Evolutionary conservation across 2,888 invertebrate genomes (phyloP), one percentile per base, ranked within the genome.

Genomic region (Philonicus albiceps): DNA sequence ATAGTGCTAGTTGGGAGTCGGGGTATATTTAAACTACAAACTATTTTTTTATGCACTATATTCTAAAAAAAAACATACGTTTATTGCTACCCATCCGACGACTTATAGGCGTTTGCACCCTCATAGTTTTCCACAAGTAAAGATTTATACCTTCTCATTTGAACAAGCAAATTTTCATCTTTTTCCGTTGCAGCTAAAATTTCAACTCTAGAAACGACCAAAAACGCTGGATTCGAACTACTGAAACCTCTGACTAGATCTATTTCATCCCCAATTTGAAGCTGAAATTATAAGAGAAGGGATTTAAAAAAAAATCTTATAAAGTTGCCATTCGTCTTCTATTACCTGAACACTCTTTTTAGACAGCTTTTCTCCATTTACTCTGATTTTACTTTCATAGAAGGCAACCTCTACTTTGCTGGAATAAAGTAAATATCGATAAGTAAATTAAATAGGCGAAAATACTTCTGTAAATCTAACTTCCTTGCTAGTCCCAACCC

Each of bases 351-450:
- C 90, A 91, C 96, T 96, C 92, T 97, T 97, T 91, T 97, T 97
- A 53, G 93, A 88, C 0, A 96, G 92, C 91, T 96, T 96, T 88
- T 94, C 93, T 6, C 97, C 97, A 93, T 97, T 97, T 0, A 97
- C 91, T 90, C 96, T 94, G 88, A 97, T 94, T 93, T 95, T 96
- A 90, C 96, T 96, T 88, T 96, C 96, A 92, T 97, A 97, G 91
- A 97, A 96, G 80, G 95, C 92, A 84, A 94, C 93, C 90, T 97
- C 97, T 72, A 97, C 93, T 94, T 97, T 97, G 90, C 96, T 96
- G 91, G 3, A 88, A 88, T 86, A 30, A 75, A 49, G 84, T 87
- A 75, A n/a, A 76, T 40, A 78, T 80, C 72, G 40, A 16, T 43
- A 43, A 43, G 40, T 43, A 43, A 43, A 43, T 43, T 43, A 13